phyloP scores from a whole-genome alignment of 2,797 vertebrate genomes.

The Alauda arvensis region DNA sequence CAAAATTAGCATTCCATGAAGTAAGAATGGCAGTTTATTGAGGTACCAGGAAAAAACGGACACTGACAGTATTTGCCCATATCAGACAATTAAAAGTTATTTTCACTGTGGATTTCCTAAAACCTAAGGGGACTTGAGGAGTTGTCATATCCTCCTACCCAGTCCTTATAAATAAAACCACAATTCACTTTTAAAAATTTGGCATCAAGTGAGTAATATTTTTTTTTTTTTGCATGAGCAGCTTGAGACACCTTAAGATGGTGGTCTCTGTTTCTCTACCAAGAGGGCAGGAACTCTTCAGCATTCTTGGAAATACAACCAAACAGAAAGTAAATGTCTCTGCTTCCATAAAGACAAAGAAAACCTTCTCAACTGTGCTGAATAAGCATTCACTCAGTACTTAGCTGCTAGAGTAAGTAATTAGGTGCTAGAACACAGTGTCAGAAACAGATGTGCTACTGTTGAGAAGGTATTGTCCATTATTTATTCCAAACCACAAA shows the following conservation, averaged over 20 bases:
- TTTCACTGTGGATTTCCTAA: conserved; percentile 24
- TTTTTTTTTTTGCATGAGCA: background rate
- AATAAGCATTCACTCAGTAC: background rate
- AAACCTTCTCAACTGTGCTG: background rate
- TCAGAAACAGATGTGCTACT: background rate
- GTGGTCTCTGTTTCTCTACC: background rate
- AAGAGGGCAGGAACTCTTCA: background rate
- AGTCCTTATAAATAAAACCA: conserved; percentile 51
- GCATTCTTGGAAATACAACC: background rate
- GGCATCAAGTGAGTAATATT: conserved; percentile 22
- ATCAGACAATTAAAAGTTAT: background rate
- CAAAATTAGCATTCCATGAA: background rate
- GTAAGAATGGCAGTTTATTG: background rate
- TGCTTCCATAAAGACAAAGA: background rate
- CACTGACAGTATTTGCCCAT: background rate
- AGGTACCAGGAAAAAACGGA: background rate
- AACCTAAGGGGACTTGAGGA: conserved; percentile 31
- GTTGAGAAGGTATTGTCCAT: background rate
- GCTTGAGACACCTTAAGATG: conserved; percentile 9
- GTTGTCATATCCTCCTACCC: conserved; percentile 46
- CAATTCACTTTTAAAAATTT: conserved; percentile 58
- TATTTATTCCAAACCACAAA: background rate
- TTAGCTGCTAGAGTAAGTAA: background rate
- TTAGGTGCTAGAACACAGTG: background rate
- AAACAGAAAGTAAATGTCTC: background rate